Conservation (phyloP, 2,797 vertebrate genomes). For the Brotogeris chrysoptera region DNA sequence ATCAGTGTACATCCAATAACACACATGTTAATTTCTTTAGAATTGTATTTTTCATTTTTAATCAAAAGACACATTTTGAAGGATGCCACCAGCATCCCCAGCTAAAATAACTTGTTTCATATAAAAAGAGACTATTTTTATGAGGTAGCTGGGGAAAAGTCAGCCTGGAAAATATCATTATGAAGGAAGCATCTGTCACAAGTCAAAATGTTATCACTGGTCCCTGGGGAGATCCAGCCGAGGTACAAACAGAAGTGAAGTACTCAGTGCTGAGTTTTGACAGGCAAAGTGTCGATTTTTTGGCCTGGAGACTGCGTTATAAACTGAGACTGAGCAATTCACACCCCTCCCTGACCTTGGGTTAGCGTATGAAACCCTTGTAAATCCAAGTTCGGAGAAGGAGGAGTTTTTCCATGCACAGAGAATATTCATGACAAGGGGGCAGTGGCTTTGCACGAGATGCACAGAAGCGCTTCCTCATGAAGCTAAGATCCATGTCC, state of each 20-base stretch:
- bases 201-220: background rate
- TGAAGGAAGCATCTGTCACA: conserved; percentile 57
- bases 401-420: background rate
- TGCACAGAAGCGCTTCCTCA: background rate
- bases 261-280: background rate
- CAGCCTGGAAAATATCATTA: conserved; percentile 50
- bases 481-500: accelerated
- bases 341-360: background rate
- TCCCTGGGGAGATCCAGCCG: background rate
- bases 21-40: conserved; percentile 59
- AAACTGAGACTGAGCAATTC: background rate
- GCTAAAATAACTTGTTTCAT: background rate
- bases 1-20: conserved; percentile 64
- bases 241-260: background rate
- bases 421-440: accelerated
- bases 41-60: conserved; percentile 53
- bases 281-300: background rate
- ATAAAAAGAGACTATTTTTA: background rate
- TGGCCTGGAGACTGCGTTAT: background rate
- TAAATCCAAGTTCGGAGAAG: background rate
- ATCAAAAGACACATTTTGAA: conserved; percentile 41
- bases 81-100: background rate
- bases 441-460: background rate
- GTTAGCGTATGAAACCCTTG: accelerated
- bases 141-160: conserved; percentile 21